A percentile compares a stretch with the other conserved stretches of the same genome.
Conservation (phyloP, 2,113 vertebrate genomes). For the Suricata suricatta region DNA sequence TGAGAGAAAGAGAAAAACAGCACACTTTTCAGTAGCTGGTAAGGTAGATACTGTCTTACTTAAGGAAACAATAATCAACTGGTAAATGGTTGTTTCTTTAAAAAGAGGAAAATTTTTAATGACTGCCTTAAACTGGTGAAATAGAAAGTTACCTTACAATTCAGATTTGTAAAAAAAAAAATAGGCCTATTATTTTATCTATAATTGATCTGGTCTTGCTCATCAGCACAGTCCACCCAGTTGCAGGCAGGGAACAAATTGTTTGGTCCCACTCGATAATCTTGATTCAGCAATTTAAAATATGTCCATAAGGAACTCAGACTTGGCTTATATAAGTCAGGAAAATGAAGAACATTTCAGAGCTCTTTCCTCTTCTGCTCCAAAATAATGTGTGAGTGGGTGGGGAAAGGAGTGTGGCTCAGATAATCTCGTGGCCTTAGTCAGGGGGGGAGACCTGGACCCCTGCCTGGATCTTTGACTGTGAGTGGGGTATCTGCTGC, state of each 20-base stretch:
- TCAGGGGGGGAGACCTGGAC: background rate
- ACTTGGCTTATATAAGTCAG: background rate
- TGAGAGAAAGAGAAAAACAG: background rate
- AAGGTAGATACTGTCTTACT: background rate
- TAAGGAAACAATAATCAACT: background rate
- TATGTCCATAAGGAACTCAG: background rate
- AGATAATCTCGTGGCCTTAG: background rate
- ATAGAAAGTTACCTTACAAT: background rate
- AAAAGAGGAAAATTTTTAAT: background rate
- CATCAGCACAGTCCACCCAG: background rate
- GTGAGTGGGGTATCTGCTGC: background rate
- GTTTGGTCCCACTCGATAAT: background rate
- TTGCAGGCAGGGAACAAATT: background rate
- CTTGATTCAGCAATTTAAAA: background rate
- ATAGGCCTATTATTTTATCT: background rate
- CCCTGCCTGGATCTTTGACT: background rate
- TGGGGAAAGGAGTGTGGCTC: background rate
- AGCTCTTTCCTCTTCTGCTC: background rate
- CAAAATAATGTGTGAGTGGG: background rate
- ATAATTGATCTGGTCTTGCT: background rate
- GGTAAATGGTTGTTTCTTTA: background rate
- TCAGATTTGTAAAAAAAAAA: background rate
- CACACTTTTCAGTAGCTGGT: background rate
- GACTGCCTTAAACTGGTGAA: background rate
- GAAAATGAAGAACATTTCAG: background rate